These are phyloP conservation scores for Euplexia lucipara DNA, from an alignment of 2,888 invertebrate genomes.

Conservation along the genomic window DNA sequence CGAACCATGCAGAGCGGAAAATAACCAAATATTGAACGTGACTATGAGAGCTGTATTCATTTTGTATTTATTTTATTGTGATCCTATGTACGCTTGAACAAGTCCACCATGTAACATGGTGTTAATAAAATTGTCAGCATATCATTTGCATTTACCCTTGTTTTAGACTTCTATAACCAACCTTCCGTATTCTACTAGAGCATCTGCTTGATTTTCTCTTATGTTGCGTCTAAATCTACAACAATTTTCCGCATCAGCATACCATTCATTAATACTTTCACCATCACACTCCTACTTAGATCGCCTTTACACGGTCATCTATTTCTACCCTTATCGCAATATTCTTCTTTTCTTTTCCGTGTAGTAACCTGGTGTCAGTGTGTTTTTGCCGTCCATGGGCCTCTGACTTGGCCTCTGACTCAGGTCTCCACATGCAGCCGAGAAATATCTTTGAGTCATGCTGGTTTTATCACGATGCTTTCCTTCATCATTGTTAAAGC, in stretches of 20 bases:
- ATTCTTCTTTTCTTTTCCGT: too few relatives aligned
- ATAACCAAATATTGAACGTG: slow-evolving; percentile 71
- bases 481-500: too few relatives aligned
- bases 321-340: background rate
- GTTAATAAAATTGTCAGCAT: slow-evolving; percentile 8
- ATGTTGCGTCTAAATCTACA: background rate
- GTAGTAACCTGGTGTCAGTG: too few relatives aligned
- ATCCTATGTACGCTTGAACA: slow-evolving; percentile 14
- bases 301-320: too few relatives aligned
- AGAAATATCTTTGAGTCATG: too few relatives aligned
- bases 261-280: too few relatives aligned
- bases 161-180: background rate
- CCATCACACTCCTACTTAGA: too few relatives aligned
- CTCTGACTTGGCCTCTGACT: too few relatives aligned
- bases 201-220: background rate
- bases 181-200: background rate
- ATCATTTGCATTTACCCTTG: background rate
- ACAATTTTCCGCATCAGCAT: too few relatives aligned
- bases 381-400: too few relatives aligned
- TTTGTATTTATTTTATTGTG: slow-evolving; percentile 49
- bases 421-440: too few relatives aligned
- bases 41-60: slow-evolving; percentile 65
- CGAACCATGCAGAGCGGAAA: slow-evolving; percentile 80
- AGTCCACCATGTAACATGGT: background rate
- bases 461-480: too few relatives aligned